Evolutionary conservation across 2,113 vertebrate genomes (phyloP), one percentile per base, ranked within the genome.

Genomic region (Equus przewalskii): DNA sequence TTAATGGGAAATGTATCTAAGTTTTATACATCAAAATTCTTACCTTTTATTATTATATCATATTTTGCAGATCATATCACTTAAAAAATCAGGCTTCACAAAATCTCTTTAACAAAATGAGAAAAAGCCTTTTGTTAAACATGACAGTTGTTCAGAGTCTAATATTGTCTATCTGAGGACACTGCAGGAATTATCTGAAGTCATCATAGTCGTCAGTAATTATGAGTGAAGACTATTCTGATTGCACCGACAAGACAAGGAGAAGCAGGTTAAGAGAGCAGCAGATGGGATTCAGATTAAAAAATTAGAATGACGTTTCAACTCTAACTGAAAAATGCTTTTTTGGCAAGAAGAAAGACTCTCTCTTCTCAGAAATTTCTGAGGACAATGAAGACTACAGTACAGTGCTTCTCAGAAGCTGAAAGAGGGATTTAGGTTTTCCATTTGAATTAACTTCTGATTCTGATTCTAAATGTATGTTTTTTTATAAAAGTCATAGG

Each of bases 231-330:
- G 69, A 65, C 91, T 94, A 41, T 90, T 89, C 70, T 95, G 89
- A 96, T 89, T 87, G 46, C 36, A 65, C 79, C 96, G 49, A 92
- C 75, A 92, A 80, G 85, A 94, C 78, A 92, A 97, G 93, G 65
- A 97, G 91, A 97, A 82, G 70, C 54, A 83, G 96, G 89, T 91
- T 94, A 96, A 79, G 54, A 84, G 79, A 75, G 76, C 13, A 97
- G 82, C 86, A 97, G 89, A 96, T 96, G 96, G 87, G 60, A 87
- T 91, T 93, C 91, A 64, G 67, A 94, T 96, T 97, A 84, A 96
- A 97, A 87, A 92, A 86, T 92, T 96, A 97, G 70, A 96, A 87
- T 93, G 92, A 80, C 87, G 96, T 96, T 84, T 97, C 96, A 87
- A 86, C 95, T 97, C 41, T 72, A 67, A 97, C 86, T 72, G 76